Evolutionary conservation across 2,797 vertebrate species (phyloP).

Genomic region (Sebastolobus alascanus): DNA sequence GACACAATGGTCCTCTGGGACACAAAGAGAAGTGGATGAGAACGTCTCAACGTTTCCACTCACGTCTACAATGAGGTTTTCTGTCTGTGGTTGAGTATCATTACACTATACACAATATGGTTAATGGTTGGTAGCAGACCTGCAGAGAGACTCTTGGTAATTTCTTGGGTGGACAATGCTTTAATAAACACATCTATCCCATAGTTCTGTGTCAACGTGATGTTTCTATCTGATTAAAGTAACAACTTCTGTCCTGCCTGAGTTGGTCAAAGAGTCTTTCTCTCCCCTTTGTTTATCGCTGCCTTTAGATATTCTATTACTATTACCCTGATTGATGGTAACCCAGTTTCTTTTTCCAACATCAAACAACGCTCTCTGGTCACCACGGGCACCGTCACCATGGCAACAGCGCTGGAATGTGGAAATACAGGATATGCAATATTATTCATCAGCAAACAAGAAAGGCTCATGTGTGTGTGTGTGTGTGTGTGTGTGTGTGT

Average conservation of each 20-base stretch:
- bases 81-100: conserved; percentile 5
- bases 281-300: background rate
- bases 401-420: conserved; percentile 71
- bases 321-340: conserved; percentile 8
- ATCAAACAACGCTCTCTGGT: conserved; percentile 11
- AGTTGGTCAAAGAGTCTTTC: background rate
- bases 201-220: background rate
- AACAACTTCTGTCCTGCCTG: background rate
- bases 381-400: conserved; percentile 16
- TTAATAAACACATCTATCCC: too few species aligned
- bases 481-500: too few species aligned
- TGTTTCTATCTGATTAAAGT: background rate
- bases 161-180: too few species aligned
- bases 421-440: conserved; percentile 66
- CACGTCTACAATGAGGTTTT: conserved; percentile 5
- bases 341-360: conserved; percentile 12
- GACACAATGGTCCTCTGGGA: conserved; percentile 37
- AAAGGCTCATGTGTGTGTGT: background rate
- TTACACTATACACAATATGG: background rate
- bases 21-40: conserved; percentile 55
- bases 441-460: conserved; percentile 61
- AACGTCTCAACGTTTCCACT: conserved; percentile 29
- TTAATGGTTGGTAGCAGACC: too few species aligned
- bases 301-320: background rate
- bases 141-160: too few species aligned